Conservation (phyloP, 2,888 invertebrate genomes). For the Dasypolia templi region DNA sequence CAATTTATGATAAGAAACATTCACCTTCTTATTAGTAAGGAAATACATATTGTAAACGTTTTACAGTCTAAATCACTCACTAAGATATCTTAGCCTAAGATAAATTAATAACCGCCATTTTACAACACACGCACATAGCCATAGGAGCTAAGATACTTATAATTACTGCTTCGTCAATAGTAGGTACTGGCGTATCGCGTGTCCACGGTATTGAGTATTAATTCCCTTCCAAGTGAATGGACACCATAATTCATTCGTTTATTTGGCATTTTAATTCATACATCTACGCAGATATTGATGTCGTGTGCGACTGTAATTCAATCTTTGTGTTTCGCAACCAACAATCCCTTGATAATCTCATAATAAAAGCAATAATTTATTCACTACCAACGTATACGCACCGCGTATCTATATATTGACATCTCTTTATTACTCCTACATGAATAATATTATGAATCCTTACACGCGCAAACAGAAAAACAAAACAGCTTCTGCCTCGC, state of each 20-base stretch:
- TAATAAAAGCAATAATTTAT: constrained; percentile 68
- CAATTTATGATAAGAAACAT: background rate
- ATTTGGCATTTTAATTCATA: constrained; percentile 66
- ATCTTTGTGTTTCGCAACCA: constrained; percentile 64
- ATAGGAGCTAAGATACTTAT: constrained; percentile 38
- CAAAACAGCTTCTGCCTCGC: constrained; percentile 69
- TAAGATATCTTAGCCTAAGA: constrained; percentile 7
- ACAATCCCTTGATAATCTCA: constrained; percentile 67
- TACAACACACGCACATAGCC: constrained; percentile 9
- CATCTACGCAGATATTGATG: constrained; percentile 59
- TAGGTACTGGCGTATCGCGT: constrained; percentile 55
- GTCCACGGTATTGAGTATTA: constrained; percentile 55
- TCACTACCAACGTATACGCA: constrained; percentile 65
- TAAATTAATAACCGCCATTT: constrained; percentile 27
- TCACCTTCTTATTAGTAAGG: background rate
- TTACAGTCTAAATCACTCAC: constrained; percentile 8
- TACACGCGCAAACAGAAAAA: constrained; percentile 76
- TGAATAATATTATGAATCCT: constrained; percentile 83
- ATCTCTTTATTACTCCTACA: constrained; percentile 80
- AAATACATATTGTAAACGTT: background rate
- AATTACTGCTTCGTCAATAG: constrained; percentile 57
- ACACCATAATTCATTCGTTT: constrained; percentile 59
- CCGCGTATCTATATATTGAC: constrained; percentile 75
- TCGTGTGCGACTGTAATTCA: constrained; percentile 67
- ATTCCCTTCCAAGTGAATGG: constrained; percentile 55